Conservation (phyloP, 2,888 invertebrate genomes). For the Trachelus troglodyta region DNA sequence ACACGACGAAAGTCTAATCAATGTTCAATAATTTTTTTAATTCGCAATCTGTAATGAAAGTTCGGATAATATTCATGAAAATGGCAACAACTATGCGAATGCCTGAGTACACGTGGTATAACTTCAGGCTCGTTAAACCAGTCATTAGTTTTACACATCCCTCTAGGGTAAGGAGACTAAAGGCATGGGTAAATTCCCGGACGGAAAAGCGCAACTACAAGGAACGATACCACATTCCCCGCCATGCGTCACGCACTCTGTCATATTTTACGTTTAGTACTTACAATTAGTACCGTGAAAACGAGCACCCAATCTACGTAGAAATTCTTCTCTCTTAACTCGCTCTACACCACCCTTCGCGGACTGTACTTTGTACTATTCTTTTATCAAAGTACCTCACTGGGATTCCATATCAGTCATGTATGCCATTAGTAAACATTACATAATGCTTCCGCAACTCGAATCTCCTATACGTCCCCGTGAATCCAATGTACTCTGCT, state of each 20-base stretch:
- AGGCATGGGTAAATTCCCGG: background rate
- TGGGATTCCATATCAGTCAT: background rate
- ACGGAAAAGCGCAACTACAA: background rate
- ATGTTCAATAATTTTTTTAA: background rate
- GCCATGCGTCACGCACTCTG: background rate
- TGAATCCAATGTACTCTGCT: background rate
- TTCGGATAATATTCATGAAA: background rate
- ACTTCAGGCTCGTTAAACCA: conserved; percentile 38
- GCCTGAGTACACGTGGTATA: conserved; percentile 8
- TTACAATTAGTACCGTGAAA: background rate
- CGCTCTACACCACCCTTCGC: background rate
- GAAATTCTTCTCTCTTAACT: background rate
- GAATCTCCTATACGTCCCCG: background rate
- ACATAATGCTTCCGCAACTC: background rate
- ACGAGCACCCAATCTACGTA: background rate
- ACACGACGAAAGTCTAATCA: background rate
- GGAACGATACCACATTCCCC: background rate
- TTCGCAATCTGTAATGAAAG: background rate
- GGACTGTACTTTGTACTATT: background rate
- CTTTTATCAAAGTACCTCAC: background rate
- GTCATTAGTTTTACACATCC: conserved; percentile 36
- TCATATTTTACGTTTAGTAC: conserved; percentile 17
- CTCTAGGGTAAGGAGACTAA: conserved; percentile 1
- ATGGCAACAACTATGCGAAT: background rate
- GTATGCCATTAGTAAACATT: background rate